These are phyloP conservation scores for Uria lomvia DNA, from an alignment of 2,113 vertebrate genomes.

Conservation along the genomic window DNA sequence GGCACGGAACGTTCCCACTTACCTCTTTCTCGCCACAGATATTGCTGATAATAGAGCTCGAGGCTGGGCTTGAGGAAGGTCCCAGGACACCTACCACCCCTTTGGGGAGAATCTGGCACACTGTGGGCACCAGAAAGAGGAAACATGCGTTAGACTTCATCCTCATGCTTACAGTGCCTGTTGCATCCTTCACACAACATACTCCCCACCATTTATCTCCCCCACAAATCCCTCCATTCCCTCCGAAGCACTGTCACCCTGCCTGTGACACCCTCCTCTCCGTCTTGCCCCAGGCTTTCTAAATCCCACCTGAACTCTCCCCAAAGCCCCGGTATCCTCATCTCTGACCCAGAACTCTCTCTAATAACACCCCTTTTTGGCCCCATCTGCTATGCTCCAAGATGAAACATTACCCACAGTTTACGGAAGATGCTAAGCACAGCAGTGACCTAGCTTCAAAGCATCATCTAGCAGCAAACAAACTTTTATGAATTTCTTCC, in stretches of 20 bases:
- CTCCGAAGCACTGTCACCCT: neutral
- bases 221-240: neutral
- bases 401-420: neutral
- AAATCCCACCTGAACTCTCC: neutral
- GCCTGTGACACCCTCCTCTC: neutral
- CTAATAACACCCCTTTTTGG: neutral
- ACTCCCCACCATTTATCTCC: neutral
- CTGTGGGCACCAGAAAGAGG: slow-evolving; percentile 67
- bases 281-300: neutral
- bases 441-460: slow-evolving; percentile 27
- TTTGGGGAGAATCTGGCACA: slow-evolving; percentile 99
- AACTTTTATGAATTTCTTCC: neutral
- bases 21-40: slow-evolving; percentile 99
- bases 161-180: neutral
- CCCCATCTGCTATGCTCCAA: neutral
- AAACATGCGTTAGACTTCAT: neutral
- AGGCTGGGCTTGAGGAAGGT: slow-evolving; percentile 95
- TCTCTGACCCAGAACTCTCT: neutral
- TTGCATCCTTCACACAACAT: neutral
- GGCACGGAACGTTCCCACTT: neutral
- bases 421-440: slow-evolving; percentile 4
- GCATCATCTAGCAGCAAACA: slow-evolving; percentile 15
- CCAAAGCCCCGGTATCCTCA: neutral
- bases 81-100: slow-evolving; percentile 95
- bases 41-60: slow-evolving; percentile 99